phyloP scores from a whole-genome alignment of 2,113 vertebrate genomes.

The Myocastor coypus region DNA sequence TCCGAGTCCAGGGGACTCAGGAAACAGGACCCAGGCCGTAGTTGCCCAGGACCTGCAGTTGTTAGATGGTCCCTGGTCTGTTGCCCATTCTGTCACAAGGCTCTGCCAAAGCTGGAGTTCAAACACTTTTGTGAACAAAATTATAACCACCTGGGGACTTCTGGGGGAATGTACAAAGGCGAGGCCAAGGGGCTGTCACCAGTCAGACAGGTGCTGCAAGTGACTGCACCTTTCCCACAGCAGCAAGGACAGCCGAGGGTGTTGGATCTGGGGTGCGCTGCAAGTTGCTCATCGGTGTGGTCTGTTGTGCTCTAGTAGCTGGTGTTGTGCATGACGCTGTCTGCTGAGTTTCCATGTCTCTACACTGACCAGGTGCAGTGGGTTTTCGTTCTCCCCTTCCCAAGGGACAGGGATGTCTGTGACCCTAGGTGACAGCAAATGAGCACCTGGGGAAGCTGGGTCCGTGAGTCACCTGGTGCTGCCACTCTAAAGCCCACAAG shows the following conservation, averaged over 20 bases:
- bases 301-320: not conserved
- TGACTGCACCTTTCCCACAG: not conserved
- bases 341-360: not conserved
- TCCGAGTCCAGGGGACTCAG: not conserved
- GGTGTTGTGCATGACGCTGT: not conserved
- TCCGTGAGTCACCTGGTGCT: not conserved
- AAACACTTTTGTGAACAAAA: not conserved
- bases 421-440: not conserved
- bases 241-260: not conserved
- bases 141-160: not conserved
- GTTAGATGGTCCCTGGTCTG: not conserved
- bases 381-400: not conserved
- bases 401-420: not conserved
- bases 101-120: not conserved
- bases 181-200: not conserved
- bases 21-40: not conserved
- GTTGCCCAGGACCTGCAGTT: not conserved
- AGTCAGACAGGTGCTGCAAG: not conserved
- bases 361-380: not conserved
- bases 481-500: rapidly evolving
- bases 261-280: rapidly evolving
- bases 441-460: not conserved
- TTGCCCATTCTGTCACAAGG: too few species aligned
- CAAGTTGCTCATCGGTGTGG: not conserved
- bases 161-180: rapidly evolving